phyloP scores from a whole-genome alignment of 2,797 vertebrate genomes.

The Peromyscus melanophrys region DNA sequence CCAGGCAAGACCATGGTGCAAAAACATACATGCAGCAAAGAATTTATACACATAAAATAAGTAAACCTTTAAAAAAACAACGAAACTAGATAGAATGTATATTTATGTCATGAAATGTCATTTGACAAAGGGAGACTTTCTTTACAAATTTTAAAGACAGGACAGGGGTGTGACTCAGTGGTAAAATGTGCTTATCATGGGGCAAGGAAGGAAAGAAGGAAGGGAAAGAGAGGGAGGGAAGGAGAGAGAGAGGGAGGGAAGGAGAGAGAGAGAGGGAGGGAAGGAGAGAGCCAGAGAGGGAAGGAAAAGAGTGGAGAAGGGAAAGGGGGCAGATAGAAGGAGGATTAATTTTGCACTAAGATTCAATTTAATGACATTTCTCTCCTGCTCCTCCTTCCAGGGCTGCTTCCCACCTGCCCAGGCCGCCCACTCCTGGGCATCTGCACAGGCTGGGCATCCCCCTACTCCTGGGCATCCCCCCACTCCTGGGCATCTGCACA shows the following conservation, averaged over 20 bases:
- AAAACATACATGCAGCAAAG: not conserved
- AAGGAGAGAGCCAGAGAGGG: not conserved
- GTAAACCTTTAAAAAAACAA: not conserved
- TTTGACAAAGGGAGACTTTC: not conserved
- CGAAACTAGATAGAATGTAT: not conserved
- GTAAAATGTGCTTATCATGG: not conserved
- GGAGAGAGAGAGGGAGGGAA: too few relatives aligned
- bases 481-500: too few relatives aligned
- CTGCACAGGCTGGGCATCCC: not conserved
- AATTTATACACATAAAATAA: not conserved
- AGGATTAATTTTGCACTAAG: not conserved
- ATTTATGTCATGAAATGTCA: not conserved
- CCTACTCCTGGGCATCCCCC: too few relatives aligned
- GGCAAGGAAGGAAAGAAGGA: not conserved
- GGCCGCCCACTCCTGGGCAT: not conserved
- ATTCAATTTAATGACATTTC: not conserved
- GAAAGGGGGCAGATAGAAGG: not conserved
- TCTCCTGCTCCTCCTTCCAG: not conserved
- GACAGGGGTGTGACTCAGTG: not conserved
- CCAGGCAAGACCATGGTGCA: not conserved
- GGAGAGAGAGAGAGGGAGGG: not conserved
- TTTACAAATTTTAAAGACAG: not conserved
- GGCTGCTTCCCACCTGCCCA: not conserved
- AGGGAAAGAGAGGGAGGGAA: too few relatives aligned
- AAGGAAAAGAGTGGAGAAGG: not conserved